Evolutionary conservation across 2,797 vertebrate genomes (phyloP), one percentile per base, ranked within the genome.

Genomic region (Smutsia temminckii): DNA sequence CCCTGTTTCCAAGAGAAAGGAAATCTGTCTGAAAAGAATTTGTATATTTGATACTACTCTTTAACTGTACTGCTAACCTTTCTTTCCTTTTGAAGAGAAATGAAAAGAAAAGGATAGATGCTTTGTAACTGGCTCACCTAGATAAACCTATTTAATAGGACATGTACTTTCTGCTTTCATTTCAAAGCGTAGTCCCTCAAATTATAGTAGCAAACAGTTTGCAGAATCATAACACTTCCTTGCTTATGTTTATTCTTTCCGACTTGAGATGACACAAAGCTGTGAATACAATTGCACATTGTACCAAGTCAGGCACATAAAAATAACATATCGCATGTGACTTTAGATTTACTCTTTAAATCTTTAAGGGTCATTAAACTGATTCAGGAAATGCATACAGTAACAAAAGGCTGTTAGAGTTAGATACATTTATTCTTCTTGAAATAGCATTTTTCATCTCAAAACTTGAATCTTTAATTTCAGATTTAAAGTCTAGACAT

Each of bases 1-100:
- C 98, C 96, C 97, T 98, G 98, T 98, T 98, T 98, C 97, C 97
- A 96, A 98, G 97, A 98, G 97, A 98, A 98, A 97, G 97, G 97
- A 98, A 97, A 97, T 98, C 95, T 98, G 96, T 98, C 97, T 96
- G 97, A 97, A 98, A 97, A 98, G 81, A 97, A 98, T 98, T 98
- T 98, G 93, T 98, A 98, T 97, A 97, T 98, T 98, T 98, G 98
- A 98, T 97, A 98, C 98, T 98, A 96, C 94, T 95, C 96, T 96
- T 97, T 96, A 98, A 97, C 86, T 96, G 95, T 98, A 90, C 55
- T 96, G 97, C 97, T 97, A 96, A 96, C 93, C 85, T 97, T 97
- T 97, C 98, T 98, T 98, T 97, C 97, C 96, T 98, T 98, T 97
- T 97, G 97, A 98, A 3, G 29, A 98, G 89, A 86, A 98, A 92